Conservation (phyloP, 2,113 vertebrate genomes). For the Petrocephalus microphthalmus region DNA sequence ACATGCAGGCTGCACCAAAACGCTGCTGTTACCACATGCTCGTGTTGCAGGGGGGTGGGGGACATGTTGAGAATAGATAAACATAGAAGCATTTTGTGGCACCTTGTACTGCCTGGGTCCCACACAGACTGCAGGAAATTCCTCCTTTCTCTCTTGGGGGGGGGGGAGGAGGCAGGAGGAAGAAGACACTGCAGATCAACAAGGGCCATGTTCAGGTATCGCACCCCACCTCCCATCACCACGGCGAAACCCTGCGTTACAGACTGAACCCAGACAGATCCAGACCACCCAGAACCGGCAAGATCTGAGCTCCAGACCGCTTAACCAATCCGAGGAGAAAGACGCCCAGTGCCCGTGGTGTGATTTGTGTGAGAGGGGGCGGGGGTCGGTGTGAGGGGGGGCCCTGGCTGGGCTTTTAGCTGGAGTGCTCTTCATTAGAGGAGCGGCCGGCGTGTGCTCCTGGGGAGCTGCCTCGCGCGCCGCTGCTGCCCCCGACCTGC, state of each 20-base stretch:
- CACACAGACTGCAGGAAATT: constrained; percentile 51
- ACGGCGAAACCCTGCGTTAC: not conserved
- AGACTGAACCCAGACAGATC: not conserved
- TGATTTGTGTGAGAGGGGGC: not conserved
- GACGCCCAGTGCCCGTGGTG: not conserved
- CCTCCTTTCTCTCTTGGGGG: constrained; percentile 25
- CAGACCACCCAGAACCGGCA: not conserved
- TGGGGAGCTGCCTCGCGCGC: not conserved
- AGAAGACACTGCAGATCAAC: not conserved
- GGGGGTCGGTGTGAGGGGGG: not conserved
- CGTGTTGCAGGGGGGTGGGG: constrained; percentile 3
- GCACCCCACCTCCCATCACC: no score
- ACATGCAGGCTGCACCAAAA: not conserved
- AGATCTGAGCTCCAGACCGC: not conserved
- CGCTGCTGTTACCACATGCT: not conserved
- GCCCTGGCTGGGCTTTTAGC: not conserved
- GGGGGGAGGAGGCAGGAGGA: not conserved
- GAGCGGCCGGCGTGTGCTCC: not conserved
- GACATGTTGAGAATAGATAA: constrained; percentile 49
- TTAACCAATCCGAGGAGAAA: not conserved
- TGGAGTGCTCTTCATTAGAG: constrained; percentile 23
- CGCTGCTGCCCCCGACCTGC: not conserved
- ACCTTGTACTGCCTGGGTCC: constrained; percentile 58
- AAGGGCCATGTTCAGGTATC: not conserved
- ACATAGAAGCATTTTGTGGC: constrained; percentile 58